Conservation (phyloP, 1,140 invertebrate species). For the Calycopis cecrops region DNA sequence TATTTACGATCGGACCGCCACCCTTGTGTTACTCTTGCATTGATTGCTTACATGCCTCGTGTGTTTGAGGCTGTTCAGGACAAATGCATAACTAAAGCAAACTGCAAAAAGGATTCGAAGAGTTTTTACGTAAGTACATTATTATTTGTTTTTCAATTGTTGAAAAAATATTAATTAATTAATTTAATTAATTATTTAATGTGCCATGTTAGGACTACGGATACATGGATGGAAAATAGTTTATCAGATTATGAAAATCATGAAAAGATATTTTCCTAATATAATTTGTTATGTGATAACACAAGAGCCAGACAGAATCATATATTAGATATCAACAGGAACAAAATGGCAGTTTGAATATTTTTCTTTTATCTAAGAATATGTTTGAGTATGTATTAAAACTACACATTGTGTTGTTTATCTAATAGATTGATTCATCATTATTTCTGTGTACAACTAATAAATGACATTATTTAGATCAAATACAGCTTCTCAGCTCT, state of each 20-base stretch:
- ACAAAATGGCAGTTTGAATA: too few species aligned
- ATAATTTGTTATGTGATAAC: too few species aligned
- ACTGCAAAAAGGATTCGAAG: slow-evolving; percentile 88
- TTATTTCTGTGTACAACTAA: not conserved
- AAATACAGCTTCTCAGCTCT: slow-evolving; percentile 83
- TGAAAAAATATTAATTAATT: slow-evolving; percentile 16
- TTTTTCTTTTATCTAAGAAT: too few species aligned
- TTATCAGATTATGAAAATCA: slow-evolving; percentile 3
- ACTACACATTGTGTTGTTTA: too few species aligned
- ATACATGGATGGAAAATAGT: too few species aligned
- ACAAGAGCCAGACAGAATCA: too few species aligned
- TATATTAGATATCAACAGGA: too few species aligned
- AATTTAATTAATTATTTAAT: too few species aligned
- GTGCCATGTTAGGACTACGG: too few species aligned
- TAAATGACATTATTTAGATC: slow-evolving; percentile 46
- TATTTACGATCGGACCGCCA: slow-evolving; percentile 82
- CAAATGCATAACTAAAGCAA: slow-evolving; percentile 86
- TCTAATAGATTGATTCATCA: too few species aligned
- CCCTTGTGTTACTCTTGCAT: slow-evolving; percentile 84
- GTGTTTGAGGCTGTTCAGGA: slow-evolving; percentile 88
- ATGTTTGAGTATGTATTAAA: too few species aligned
- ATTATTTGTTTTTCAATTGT: not conserved
- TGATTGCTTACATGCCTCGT: slow-evolving; percentile 86
- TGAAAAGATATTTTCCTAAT: not conserved
- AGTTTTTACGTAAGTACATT: slow-evolving; percentile 82